Evolutionary conservation across 1,140 invertebrate genomes (phyloP), one percentile per base, ranked within the genome.

Genomic region (Hyles euphorbiae): DNA sequence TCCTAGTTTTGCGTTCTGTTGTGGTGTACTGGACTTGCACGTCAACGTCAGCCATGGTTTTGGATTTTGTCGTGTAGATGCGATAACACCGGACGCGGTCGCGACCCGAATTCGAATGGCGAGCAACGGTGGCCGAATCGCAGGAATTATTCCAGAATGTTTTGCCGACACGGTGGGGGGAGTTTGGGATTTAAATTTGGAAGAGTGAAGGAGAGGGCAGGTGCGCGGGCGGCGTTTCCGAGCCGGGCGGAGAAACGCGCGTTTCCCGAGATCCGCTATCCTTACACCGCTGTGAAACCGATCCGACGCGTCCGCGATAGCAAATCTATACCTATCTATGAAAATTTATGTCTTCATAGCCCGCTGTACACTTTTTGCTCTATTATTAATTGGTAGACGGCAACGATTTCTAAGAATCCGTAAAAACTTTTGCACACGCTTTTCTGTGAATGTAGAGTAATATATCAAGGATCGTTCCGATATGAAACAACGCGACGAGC

Each of bases 1-100:
- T 96, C 88, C 94, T 94, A 83, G 95, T 94, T 90, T 96, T 96
- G 86, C 94, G 93, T 91, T 95, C 94, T 70, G 94, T 94, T 75
- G 94, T 94, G 76, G 94, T 93, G 86, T 92, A 95, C 90, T 95
- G 94, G 91, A 95, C 94, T 91, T 93, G 92, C 61, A 94, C 92
- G 89, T 96, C 95, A 81, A 96, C 95, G 91, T 96, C 95, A 86
- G 94, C 95, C 95, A 96, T 96, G 87, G 90, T 55, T 71, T 59
- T 61, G 67, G 58, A 66, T 66, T 72, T 68, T 67, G 65, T 60
- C 45, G 68, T 72, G 67, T 73, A 66, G 63, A 73, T 77, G 71
- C 73, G 76, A 78, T 88, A 88, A 81, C 84, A 82, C 84, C 65
- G 80, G 83, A 86, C 83, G 82, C 85, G 85, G 76, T 86, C 83